Evolutionary conservation across 2,888 invertebrate species (phyloP).

Genomic region (Phalera bucephala): DNA sequence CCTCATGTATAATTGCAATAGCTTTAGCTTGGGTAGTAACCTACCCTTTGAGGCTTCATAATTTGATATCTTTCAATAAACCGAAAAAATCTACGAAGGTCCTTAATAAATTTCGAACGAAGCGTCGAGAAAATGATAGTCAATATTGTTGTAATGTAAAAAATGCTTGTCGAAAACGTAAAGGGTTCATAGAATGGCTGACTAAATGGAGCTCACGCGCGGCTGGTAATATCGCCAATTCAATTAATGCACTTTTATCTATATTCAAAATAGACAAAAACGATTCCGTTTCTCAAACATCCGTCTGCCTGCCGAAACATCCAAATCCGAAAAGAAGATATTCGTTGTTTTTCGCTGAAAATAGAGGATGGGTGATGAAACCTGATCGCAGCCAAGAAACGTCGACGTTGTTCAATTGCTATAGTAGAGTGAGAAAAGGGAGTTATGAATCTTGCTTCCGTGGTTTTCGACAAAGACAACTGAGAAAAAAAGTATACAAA

Average conservation of each 20-base stretch:
- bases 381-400: constrained; percentile 17
- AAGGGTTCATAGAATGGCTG: constrained; percentile 8
- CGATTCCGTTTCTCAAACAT: constrained; percentile 1
- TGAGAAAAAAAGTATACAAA: not conserved
- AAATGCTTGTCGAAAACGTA: constrained; percentile 5
- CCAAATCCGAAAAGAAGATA: constrained; percentile 41
- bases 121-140: constrained; percentile 6
- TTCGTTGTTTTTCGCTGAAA: constrained; percentile 30
- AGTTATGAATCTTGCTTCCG: constrained; percentile 5
- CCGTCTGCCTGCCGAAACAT: constrained; percentile 9
- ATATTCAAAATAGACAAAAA: constrained; percentile 14
- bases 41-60: constrained; percentile 34
- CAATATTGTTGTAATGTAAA: constrained; percentile 6
- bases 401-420: constrained; percentile 2
- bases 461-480: not conserved
- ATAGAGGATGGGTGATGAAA: constrained; percentile 52
- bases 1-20: constrained; percentile 45
- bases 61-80: constrained; percentile 3
- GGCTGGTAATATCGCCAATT: constrained; percentile 7
- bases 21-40: constrained; percentile 40
- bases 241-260: constrained; percentile 14
- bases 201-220: constrained; percentile 20
- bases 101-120: constrained; percentile 6
- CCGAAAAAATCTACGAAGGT: constrained; percentile 4
- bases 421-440: constrained; percentile 13